Conservation (phyloP, 1,140 invertebrate species). For the Temnothorax nylanderi region DNA sequence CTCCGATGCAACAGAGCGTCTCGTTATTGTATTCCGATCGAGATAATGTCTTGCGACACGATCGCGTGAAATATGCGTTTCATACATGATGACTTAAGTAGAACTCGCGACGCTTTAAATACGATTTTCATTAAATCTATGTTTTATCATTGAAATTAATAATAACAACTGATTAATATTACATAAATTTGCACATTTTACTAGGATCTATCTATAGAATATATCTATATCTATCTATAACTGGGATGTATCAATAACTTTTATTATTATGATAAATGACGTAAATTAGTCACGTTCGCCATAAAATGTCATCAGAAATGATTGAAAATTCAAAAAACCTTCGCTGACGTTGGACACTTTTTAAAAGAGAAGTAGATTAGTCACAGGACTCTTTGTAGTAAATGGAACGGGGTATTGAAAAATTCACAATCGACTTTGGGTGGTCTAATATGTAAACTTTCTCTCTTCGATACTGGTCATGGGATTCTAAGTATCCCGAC, state of each 20-base stretch:
- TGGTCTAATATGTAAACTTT: constrained; percentile 59
- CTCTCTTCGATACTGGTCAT: constrained; percentile 30
- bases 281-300: neutral
- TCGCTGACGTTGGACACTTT: neutral
- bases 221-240: no score
- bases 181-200: constrained; percentile 13
- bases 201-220: neutral
- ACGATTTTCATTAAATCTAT: neutral
- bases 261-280: neutral
- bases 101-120: neutral
- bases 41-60: constrained; percentile 28
- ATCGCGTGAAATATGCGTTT: neutral
- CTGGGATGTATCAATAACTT: no score
- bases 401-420: neutral
- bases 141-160: neutral
- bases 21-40: constrained; percentile 47
- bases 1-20: neutral
- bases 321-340: neutral
- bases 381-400: neutral
- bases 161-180: neutral
- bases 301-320: neutral
- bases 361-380: constrained; percentile 6
- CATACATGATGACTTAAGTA: neutral
- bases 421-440: constrained; percentile 40
- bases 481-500: constrained; percentile 11